Evolutionary conservation across 2,888 invertebrate species (phyloP).

Genomic region (Netelia inedita): DNA sequence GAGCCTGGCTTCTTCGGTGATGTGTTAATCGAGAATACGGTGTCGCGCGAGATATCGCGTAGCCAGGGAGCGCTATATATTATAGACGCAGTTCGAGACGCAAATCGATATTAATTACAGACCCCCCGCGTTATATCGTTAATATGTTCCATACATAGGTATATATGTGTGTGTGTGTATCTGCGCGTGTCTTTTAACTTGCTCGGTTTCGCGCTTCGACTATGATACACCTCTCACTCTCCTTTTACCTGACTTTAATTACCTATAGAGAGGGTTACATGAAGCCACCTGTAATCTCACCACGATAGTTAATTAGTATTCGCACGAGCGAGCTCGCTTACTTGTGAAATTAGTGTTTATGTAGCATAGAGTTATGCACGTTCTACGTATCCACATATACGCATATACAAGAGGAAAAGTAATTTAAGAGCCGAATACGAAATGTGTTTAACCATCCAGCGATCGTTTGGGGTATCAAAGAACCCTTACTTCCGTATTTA

Average conservation of each 20-base stretch:
- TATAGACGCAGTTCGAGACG: background rate
- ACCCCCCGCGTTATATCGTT: background rate
- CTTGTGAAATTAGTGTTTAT: conserved; percentile 42
- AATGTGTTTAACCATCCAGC: background rate
- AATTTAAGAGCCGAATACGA: background rate
- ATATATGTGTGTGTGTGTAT: background rate
- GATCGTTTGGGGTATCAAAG: background rate
- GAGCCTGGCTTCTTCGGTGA: conserved; percentile 73
- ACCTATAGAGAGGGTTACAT: conserved; percentile 31
- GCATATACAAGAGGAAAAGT: background rate
- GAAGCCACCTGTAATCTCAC: conserved; percentile 50
- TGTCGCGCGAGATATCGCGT: conserved; percentile 49
- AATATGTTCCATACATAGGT: background rate
- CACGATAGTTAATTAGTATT: conserved; percentile 52
- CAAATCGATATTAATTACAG: conserved; percentile 29
- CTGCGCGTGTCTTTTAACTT: background rate
- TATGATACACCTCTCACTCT: conserved; percentile 16
- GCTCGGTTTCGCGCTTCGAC: background rate
- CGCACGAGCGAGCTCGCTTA: conserved; percentile 28
- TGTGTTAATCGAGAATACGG: conserved; percentile 79
- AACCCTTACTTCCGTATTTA: background rate
- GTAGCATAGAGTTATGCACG: background rate
- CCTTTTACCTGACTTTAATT: conserved; percentile 47
- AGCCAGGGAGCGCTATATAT: conserved; percentile 4
- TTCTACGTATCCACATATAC: background rate